These are phyloP conservation scores for Lamproptera curius DNA, from an alignment of 2,888 invertebrate genomes.

Conservation along the genomic window DNA sequence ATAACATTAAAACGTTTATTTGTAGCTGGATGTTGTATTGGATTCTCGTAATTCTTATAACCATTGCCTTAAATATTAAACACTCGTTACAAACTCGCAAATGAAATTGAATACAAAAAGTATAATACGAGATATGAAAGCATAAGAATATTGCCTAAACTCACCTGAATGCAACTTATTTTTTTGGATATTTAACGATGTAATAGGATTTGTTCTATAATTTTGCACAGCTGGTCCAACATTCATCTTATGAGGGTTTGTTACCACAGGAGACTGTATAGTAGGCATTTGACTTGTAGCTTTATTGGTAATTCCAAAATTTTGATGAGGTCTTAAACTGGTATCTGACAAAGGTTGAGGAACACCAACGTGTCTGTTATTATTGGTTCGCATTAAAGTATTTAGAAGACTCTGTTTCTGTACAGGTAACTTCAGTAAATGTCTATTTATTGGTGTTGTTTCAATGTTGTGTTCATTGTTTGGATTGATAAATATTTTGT, in stretches of 20 bases:
- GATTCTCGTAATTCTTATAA: background rate
- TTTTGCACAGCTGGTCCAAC: background rate
- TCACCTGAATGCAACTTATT: background rate
- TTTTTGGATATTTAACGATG: background rate
- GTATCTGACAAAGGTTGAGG: too few relatives aligned
- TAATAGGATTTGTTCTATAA: background rate
- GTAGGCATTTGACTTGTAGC: background rate
- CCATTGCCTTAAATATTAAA: slow-evolving; percentile 3
- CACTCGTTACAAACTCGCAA: background rate
- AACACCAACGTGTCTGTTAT: too few relatives aligned
- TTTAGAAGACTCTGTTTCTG: too few relatives aligned
- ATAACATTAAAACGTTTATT: slow-evolving; percentile 34
- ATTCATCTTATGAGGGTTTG: background rate
- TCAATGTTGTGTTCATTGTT: too few relatives aligned
- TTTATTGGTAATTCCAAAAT: background rate
- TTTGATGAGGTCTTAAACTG: background rate
- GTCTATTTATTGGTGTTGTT: too few relatives aligned
- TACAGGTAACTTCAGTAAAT: too few relatives aligned
- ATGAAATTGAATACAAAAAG: background rate
- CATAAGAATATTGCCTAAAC: background rate
- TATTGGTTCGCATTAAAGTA: too few relatives aligned
- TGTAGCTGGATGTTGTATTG: slow-evolving; percentile 19
- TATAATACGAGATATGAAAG: background rate
- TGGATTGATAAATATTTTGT: too few relatives aligned
- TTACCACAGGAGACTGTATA: background rate